phyloP scores from a whole-genome alignment of 2,888 invertebrate genomes.

The Thelaira solivaga region DNA sequence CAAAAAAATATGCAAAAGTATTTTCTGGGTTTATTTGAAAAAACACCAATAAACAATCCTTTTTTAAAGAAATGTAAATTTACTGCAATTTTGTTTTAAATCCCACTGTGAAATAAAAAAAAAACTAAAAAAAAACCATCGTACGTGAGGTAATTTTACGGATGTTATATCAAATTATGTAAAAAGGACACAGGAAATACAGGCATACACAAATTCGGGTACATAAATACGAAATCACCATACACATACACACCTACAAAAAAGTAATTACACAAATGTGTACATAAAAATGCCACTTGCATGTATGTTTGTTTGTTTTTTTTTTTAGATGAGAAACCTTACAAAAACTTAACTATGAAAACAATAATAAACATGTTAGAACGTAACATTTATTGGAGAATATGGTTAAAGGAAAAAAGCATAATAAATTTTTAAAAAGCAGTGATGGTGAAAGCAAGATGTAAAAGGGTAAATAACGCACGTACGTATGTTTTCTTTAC shows the following conservation, averaged over 20 bases:
- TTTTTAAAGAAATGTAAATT: too few relatives aligned
- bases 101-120: neutral
- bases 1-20: too few relatives aligned
- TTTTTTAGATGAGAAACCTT: too few relatives aligned
- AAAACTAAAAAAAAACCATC: slow-evolving; percentile 4
- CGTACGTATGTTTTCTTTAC: slow-evolving; percentile 58
- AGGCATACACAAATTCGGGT: slow-evolving; percentile 2
- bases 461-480: slow-evolving; percentile 56
- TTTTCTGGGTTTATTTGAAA: too few relatives aligned
- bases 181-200: slow-evolving; percentile 43
- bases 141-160: slow-evolving; percentile 61
- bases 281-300: neutral
- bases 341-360: neutral
- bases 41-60: too few relatives aligned
- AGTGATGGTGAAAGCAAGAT: slow-evolving; percentile 51
- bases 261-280: neutral
- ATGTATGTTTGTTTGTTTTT: too few relatives aligned
- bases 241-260: neutral
- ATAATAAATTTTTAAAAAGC: slow-evolving; percentile 49
- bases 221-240: too few relatives aligned
- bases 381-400: slow-evolving; percentile 33
- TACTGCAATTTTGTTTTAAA: neutral
- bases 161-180: slow-evolving; percentile 53
- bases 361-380: slow-evolving; percentile 18
- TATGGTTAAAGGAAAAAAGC: slow-evolving; percentile 3